Base-by-base conservation (phyloP, 2,797 vertebrate genomes). In the Chrysolophus pictus region DNA sequence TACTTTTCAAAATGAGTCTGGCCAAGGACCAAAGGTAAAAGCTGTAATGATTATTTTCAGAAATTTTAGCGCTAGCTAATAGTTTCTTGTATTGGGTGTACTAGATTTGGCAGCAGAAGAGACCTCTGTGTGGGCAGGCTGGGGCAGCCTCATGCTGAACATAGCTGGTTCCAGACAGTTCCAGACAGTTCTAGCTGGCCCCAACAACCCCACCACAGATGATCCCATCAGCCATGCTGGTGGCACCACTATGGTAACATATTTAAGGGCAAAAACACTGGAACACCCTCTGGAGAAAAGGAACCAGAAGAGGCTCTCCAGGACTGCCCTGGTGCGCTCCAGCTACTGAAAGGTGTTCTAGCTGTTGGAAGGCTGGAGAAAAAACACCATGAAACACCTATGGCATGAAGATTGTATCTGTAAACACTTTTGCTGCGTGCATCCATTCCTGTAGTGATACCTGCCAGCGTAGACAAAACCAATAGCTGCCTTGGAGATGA, bases 321-420 rank as follows among this genome's bases (percentile, higher is more conserved):
- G 10, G 33, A 10, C 11, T 39, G 10, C 1, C 8, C 31, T 78
- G 13, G 2, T 44, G 4, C 41, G 13, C 28, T 24, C 23, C 29
- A 76, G 14, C 3, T n/a, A 46, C 10, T 59, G 23, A 81, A 46
- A 7, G 3, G 3, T 58, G 5, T 44, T 68, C 59, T 69, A 19
- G 11, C 5, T 1, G 2, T n/a, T 13, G 18, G 58, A 44, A 72
- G n/a, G 22, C 37, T 73, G 75, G 24, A 75, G 6, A 2, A 49
- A 60, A 18, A 23, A 46, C 56, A 65, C 64, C 2, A 2, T 67
- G 41, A 71, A 72, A 55, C 29, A 58, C 0, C 0, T 4, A 9
- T 39, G 47, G 18, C 5, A 10, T 17, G 29, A 29, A n/a, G 31
- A 19, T 4, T 62, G 28, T 5, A 0, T 10, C 60, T 62, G 23